Evolutionary conservation across 2,797 vertebrate genomes (phyloP), one percentile per base, ranked within the genome.

Genomic region (Gallinago nigripennis): DNA sequence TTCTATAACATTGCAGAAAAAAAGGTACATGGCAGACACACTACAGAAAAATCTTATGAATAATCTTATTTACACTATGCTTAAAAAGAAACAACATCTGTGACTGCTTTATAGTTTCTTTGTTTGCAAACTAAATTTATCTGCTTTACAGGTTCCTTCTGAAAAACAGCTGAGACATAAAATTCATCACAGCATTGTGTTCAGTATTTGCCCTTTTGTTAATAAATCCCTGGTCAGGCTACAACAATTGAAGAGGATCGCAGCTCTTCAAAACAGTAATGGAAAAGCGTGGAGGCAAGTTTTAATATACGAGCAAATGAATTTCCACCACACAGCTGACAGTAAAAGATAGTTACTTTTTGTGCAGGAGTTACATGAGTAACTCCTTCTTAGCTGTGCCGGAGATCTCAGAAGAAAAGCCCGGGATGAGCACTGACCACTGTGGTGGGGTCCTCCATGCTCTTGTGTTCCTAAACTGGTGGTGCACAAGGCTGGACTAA

Each of bases 21-120:
- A 92, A 88, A 90, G 33, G 54, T 86, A 75, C 54, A 39, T 46
- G 54, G 33, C 48, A 88, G 80, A 71, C 41, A 85, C 13, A 71
- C 48, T 66, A 61, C 28, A 90, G 89, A 88, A 76, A 90, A 93
- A 35, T 60, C 94, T 95, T 94, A 97, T 95, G 95, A 92, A 77
- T 80, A 82, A 56, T 77, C 66, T 90, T 96, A 95, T 91, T 97
- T 95, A 96, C 77, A 76, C 51, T 84, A 60, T 80, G 41, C 77
- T 75, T 95, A 83, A 75, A 88, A 92, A 83, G 88, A 95, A 95
- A 93, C 56, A 94, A 82, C 70, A 84, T 91, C 87, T 94, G 70
- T 86, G 82, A 72, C 61, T 88, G 65, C 63, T 95, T 92, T 86
- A 94, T 58, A 69, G 84, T 75, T 94, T 87, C 92, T 95, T 95